phyloP scores from a whole-genome alignment of 2,888 invertebrate genomes.

The Lysandra coridon region DNA sequence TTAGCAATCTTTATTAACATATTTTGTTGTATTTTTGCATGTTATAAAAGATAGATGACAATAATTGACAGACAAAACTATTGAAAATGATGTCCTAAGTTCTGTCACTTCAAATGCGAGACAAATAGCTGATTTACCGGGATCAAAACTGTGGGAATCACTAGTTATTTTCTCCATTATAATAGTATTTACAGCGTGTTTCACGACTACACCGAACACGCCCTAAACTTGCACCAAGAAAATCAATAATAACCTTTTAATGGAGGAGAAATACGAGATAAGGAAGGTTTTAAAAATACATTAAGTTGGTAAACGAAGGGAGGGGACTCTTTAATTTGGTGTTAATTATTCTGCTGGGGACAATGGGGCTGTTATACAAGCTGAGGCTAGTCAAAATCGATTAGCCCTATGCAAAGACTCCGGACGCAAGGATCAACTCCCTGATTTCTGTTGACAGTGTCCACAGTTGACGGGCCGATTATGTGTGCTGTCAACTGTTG shows the following conservation, averaged over 20 bases:
- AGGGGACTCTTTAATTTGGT: slow-evolving; percentile 55
- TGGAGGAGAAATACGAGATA: background rate
- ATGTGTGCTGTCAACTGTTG: slow-evolving; percentile 44
- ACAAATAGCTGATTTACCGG: too few relatives aligned
- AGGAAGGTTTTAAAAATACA: slow-evolving; percentile 49
- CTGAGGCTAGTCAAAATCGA: slow-evolving; percentile 61
- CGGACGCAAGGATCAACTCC: slow-evolving; percentile 41
- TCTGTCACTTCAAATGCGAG: too few relatives aligned
- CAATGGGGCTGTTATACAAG: slow-evolving; percentile 49
- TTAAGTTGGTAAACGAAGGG: slow-evolving; percentile 59
- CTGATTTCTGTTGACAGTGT: slow-evolving; percentile 4
- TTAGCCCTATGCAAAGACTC: slow-evolving; percentile 62
- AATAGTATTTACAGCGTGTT: background rate
- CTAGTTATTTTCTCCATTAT: too few relatives aligned
- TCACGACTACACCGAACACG: background rate
- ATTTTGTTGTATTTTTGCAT: too few relatives aligned
- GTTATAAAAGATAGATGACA: too few relatives aligned
- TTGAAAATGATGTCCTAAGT: too few relatives aligned
- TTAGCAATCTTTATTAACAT: too few relatives aligned
- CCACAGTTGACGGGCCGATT: slow-evolving; percentile 42
- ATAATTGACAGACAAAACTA: too few relatives aligned
- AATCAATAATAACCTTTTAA: slow-evolving; percentile 17
- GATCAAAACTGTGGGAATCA: too few relatives aligned
- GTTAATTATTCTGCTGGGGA: slow-evolving; percentile 66
- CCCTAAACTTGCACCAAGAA: background rate